Percentiles rank a stretch among this genome's conserved stretches.
Conservation (phyloP, 2,888 invertebrate species). For the Sarcophaga rosellei region DNA sequence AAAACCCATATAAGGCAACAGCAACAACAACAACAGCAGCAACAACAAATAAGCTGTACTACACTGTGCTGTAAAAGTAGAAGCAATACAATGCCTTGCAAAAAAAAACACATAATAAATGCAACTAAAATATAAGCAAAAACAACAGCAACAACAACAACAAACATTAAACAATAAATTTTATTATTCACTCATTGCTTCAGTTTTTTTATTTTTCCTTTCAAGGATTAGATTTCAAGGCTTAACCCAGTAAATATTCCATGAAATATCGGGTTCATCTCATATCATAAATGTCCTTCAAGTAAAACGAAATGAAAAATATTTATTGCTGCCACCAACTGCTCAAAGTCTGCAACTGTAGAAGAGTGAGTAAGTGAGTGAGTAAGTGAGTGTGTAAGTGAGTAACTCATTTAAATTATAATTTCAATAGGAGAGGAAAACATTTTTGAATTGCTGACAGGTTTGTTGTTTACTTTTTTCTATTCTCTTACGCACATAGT, state of each 20-base stretch:
- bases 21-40: neutral
- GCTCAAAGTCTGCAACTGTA: too few relatives aligned
- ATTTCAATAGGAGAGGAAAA: too few relatives aligned
- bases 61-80: constrained; percentile 11
- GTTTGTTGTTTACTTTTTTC: too few relatives aligned
- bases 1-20: constrained; percentile 22
- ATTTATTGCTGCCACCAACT: neutral
- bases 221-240: constrained; percentile 45
- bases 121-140: neutral
- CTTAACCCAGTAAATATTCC: constrained; percentile 37
- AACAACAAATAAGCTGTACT: constrained; percentile 5
- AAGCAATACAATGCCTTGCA: constrained; percentile 36
- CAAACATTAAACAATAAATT: constrained; percentile 12
- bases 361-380: too few relatives aligned
- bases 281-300: neutral
- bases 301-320: neutral
- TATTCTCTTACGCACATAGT: too few relatives aligned
- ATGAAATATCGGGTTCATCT: neutral
- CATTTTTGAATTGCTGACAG: too few relatives aligned
- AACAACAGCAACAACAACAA: neutral
- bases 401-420: too few relatives aligned
- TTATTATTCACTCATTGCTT: neutral
- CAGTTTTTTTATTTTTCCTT: neutral
- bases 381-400: too few relatives aligned
- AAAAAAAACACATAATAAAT: constrained; percentile 28